Conservation (phyloP, 2,797 vertebrate species). For the Manis crassicaudata region DNA sequence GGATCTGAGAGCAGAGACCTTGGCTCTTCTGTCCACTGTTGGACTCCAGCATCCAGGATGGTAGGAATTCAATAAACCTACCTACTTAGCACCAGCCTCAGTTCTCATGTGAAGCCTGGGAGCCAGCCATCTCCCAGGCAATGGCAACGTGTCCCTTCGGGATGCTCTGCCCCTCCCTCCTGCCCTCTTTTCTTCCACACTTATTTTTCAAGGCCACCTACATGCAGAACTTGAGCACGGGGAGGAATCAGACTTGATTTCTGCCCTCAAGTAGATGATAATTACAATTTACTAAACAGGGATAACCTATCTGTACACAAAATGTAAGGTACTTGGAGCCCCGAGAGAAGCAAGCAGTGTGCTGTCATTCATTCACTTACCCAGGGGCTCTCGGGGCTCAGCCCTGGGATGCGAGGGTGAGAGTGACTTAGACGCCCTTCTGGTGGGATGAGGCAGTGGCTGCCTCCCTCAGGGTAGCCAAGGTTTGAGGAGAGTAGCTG, state of each 20-base stretch:
- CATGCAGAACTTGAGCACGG: neutral
- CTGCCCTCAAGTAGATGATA: neutral
- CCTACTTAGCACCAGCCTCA: neutral
- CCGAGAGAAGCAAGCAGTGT: neutral
- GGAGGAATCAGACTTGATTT: neutral
- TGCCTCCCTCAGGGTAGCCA: neutral
- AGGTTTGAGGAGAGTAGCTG: neutral
- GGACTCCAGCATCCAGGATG: neutral
- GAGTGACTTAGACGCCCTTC: neutral
- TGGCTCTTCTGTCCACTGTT: neutral
- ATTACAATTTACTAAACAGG: neutral
- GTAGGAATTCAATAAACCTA: neutral
- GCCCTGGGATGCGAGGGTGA: neutral
- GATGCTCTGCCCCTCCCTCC: neutral
- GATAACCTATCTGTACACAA: neutral
- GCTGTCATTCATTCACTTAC: neutral
- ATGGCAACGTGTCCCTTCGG: neutral
- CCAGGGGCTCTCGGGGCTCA: fast-evolving
- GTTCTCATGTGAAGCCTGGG: neutral
- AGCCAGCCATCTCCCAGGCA: neutral
- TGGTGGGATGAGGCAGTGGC: neutral
- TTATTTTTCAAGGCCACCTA: neutral
- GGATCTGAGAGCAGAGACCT: neutral
- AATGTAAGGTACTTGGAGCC: neutral
- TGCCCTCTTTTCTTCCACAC: fast-evolving